Evolutionary conservation across 2,888 invertebrate species (phyloP).

Genomic region (Dryococelus australis): DNA sequence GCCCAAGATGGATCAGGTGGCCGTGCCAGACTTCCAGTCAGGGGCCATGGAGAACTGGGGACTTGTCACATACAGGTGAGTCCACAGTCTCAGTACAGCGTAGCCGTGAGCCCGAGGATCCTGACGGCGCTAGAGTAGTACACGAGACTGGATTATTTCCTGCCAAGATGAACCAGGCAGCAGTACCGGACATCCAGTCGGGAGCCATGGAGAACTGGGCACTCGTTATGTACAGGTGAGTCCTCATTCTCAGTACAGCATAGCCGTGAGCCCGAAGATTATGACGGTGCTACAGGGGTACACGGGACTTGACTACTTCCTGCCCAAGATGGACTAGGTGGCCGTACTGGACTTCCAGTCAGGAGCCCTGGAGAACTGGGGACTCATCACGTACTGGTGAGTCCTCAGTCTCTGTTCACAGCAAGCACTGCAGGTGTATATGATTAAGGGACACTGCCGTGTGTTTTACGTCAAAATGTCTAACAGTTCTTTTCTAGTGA

Average conservation of each 20-base stretch:
- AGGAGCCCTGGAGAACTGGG: slow-evolving; percentile 19
- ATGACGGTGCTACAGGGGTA: not conserved
- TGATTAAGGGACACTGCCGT: too few relatives aligned
- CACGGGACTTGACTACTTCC: not conserved
- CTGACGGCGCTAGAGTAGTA: not conserved
- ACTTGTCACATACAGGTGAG: slow-evolving; percentile 22
- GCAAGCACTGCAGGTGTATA: too few relatives aligned
- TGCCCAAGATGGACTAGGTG: too few relatives aligned
- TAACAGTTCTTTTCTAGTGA: too few relatives aligned
- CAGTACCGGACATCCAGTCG: not conserved
- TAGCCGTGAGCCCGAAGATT: not conserved
- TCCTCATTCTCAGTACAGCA: slow-evolving; percentile 12
- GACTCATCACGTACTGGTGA: too few relatives aligned
- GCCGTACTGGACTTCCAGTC: not conserved
- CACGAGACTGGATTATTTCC: not conserved
- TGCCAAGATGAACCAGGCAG: slow-evolving; percentile 22
- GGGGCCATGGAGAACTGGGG: slow-evolving; percentile 29
- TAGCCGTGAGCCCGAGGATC: slow-evolving; percentile 7
- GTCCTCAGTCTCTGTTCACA: not conserved
- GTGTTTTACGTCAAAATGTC: too few relatives aligned
- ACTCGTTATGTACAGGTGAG: slow-evolving; percentile 16
- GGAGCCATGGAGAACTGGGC: slow-evolving; percentile 28
- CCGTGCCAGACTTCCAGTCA: not conserved
- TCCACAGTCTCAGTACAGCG: slow-evolving; percentile 17
- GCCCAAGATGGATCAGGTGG: slow-evolving; percentile 26